Evolutionary conservation across 2,888 invertebrate species (phyloP), one percentile per base, ranked within the genome.

Genomic region (Erebia ligea): DNA sequence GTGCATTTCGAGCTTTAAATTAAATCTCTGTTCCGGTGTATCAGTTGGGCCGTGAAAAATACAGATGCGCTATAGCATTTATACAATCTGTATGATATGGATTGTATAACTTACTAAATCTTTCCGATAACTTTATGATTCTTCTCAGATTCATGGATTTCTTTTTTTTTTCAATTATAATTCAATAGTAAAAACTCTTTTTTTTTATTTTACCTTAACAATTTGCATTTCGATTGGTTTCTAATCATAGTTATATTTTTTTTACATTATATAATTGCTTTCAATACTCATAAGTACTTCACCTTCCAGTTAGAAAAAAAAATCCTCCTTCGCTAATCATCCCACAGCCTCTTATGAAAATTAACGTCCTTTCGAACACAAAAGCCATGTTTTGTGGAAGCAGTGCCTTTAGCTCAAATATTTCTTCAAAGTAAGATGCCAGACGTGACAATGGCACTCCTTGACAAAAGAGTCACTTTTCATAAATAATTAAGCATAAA

Each of bases 381-480:
- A 64, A 62, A 54, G 52, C 50, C 11, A 64, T 54, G 50, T 64
- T 52, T 64, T 54, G n/a, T 17, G n/a, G 64, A 54, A 52, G 52
- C 19, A 48, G 11, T 34, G 34, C n/a, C 64, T 64, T 19, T 64
- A 11, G 52, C 64, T 64, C 34, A 34, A 52, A 34, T 52, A 52
- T 64, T 50, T 64, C 52, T 58, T 69, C 48, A 59, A 61, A 61
- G 58, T 58, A 25, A 65, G 61, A 50, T 68, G 69, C 62, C 54
- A 61, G 48, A 54, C 54, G 67, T 68, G 61, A 71, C 75, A 75
- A 74, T 72, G 57, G 69, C 67, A 72, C 73, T 67, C 45, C 66
- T 52, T 34, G 62, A 73, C 70, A 73, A 73, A 68, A 70, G 70
- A 65, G 72, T 63, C 69, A 66, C 71, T 73, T 65, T 67, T 59